Conservation (phyloP, 2,888 invertebrate species). For the Coremacera marginata region DNA sequence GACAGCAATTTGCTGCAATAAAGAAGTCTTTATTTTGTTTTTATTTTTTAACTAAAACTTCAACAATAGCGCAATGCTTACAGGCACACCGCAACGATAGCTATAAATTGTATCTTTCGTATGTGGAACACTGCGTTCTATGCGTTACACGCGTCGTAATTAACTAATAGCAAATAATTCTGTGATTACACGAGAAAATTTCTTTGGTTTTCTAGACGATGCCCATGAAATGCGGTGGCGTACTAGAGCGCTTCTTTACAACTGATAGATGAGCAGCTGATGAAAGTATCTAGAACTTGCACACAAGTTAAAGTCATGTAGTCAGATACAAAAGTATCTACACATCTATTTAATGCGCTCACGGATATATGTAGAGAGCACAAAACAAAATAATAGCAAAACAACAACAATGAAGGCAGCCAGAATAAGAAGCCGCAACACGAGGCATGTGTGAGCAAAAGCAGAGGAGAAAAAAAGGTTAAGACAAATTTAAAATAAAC, state of each 20-base stretch:
- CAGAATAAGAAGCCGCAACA: too few species aligned
- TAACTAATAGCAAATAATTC: not conserved
- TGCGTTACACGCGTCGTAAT: not conserved
- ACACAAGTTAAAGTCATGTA: constrained; percentile 39
- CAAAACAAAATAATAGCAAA: too few species aligned
- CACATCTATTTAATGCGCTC: not conserved
- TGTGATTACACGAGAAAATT: not conserved
- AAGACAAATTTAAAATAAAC: too few species aligned
- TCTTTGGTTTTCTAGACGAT: not conserved
- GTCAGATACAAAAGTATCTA: not conserved
- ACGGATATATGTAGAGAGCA: too few species aligned
- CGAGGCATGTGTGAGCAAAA: too few species aligned
- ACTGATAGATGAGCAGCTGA: constrained; percentile 55
- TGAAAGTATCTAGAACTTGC: constrained; percentile 65
- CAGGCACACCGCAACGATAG: too few species aligned
- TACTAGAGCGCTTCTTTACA: constrained; percentile 53
- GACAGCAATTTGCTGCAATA: too few species aligned
- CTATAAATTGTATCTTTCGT: not conserved
- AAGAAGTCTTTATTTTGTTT: too few species aligned
- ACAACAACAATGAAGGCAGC: too few species aligned
- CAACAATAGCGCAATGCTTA: too few species aligned
- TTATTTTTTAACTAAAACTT: too few species aligned
- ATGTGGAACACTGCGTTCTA: constrained; percentile 5
- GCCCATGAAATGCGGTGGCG: constrained; percentile 42
- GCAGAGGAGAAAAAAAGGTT: too few species aligned